Evolutionary conservation across 2,888 invertebrate genomes (phyloP), one percentile per base, ranked within the genome.

Genomic region (Mesodorylaimus sp.): DNA sequence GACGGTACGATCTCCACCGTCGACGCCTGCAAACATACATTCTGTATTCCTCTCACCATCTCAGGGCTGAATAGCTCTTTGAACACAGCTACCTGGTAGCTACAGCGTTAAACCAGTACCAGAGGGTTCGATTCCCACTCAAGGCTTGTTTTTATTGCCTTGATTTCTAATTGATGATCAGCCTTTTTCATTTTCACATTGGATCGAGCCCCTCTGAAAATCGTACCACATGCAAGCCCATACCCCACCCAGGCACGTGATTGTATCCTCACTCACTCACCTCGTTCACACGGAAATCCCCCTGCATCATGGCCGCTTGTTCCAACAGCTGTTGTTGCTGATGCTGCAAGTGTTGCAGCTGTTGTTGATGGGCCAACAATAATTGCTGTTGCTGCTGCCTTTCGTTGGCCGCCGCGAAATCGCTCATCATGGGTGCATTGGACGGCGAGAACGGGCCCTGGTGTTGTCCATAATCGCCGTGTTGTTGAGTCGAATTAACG

Each of bases 341-440:
- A n/a, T 39, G 41, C 21, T 19, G 41, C 41, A 16, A 7, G 21
- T 23, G 41, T 39, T 39, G 41, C 10, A 39, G 10, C 21, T 39
- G 41, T 21, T 39, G 41, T 21, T 39, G 41, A 19, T 39, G n/a
- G 7, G 10, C 45, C 37, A 42, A 36, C 28, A 50, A 39, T 23
- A 45, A 37, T 24, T 45, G 26, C 25, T 36, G 39, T 19, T 38
- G 25, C 39, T 45, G 45, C 36, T 50, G 26, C 38, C 37, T 45
- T 19, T 50, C 50, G 23, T 19, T 16, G 16, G 32, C n/a, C n/a
- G n/a, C n/a, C n/a, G n/a, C n/a, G n/a, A n/a, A n/a, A n/a, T n/a
- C n/a, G n/a, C n/a, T n/a, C n/a, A n/a, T n/a, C n/a, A n/a, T n/a
- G n/a, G n/a, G n/a, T n/a, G n/a, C 44, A 44, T 5, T 26, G 19